Conservation (phyloP, 2,113 vertebrate species). For the Pelodiscus sinensis region DNA sequence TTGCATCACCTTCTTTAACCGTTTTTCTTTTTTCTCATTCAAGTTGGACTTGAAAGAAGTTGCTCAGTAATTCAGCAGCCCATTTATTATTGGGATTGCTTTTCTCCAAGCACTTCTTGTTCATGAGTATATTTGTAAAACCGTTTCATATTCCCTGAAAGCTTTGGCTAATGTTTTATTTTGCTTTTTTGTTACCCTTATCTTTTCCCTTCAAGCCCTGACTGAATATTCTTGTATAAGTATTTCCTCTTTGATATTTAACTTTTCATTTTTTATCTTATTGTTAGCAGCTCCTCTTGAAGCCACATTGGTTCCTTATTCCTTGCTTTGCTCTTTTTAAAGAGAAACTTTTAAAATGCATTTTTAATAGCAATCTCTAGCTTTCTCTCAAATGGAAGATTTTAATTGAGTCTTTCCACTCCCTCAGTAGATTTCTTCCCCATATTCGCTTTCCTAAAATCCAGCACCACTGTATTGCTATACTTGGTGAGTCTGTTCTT, state of each 20-base stretch:
- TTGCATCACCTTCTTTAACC: conserved; percentile 22
- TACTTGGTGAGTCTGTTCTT: not conserved
- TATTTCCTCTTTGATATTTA: conserved; percentile 4
- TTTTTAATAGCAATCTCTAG: not conserved
- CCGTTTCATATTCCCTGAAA: not conserved
- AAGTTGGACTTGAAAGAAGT: not conserved
- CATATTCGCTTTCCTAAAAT: not conserved
- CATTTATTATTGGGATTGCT: not conserved
- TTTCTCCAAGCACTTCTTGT: not conserved
- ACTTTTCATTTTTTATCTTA: not conserved
- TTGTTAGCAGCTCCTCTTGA: not conserved
- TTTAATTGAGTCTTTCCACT: not conserved
- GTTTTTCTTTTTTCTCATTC: not conserved
- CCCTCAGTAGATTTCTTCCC: not conserved
- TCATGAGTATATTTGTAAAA: conserved; percentile 16
- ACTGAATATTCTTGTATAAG: not conserved
- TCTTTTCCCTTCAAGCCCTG: conserved; percentile 1
- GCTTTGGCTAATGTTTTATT: conserved; percentile 22
- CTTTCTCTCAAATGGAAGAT: not conserved
- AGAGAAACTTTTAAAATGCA: not conserved
- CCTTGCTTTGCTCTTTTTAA: not conserved
- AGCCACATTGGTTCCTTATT: not conserved
- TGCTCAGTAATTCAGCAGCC: not conserved
- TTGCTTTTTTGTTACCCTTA: conserved; percentile 21
- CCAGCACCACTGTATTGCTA: not conserved